A percentile compares a stretch with the other conserved stretches of the same genome.
These are phyloP conservation scores for Myiopsitta monachus DNA, from an alignment of 2,113 vertebrate genomes.

Conservation along the genomic window DNA sequence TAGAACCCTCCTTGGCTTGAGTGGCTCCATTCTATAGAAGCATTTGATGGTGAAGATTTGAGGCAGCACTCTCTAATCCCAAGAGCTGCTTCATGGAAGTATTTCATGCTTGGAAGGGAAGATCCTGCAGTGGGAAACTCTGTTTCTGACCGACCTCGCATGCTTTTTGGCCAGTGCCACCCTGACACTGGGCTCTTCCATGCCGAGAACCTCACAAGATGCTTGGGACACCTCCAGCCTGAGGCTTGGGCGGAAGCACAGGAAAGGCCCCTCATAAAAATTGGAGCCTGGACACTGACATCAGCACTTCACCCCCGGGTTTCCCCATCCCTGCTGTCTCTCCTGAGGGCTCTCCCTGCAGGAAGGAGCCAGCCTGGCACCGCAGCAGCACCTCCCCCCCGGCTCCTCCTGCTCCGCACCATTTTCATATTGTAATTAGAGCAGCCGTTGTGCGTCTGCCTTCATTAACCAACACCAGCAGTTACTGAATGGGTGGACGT, in stretches of 20 bases:
- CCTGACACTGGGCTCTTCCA: fast-evolving
- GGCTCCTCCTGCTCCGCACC: background rate
- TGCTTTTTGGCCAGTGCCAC: fast-evolving
- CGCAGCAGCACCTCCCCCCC: background rate
- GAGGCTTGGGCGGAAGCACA: no score
- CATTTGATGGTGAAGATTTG: fast-evolving
- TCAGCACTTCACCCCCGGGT: fast-evolving
- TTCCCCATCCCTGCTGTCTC: background rate
- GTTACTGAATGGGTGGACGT: background rate
- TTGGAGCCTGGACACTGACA: fast-evolving
- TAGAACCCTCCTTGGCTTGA: fast-evolving
- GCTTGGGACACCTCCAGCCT: background rate
- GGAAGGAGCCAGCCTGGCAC: background rate
- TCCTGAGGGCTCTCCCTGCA: background rate
- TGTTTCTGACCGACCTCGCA: fast-evolving
- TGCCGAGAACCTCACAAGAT: fast-evolving
- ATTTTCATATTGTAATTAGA: background rate
- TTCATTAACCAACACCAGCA: constrained; percentile 11
- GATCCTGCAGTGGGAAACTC: fast-evolving
- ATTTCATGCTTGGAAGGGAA: background rate
- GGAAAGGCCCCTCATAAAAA: background rate
- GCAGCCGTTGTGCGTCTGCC: background rate
- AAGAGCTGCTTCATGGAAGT: fast-evolving
- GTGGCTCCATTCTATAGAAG: fast-evolving
- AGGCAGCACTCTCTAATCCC: fast-evolving